Base-by-base conservation (phyloP, 1,140 invertebrate genomes). In the Vanessa tameamea region DNA sequence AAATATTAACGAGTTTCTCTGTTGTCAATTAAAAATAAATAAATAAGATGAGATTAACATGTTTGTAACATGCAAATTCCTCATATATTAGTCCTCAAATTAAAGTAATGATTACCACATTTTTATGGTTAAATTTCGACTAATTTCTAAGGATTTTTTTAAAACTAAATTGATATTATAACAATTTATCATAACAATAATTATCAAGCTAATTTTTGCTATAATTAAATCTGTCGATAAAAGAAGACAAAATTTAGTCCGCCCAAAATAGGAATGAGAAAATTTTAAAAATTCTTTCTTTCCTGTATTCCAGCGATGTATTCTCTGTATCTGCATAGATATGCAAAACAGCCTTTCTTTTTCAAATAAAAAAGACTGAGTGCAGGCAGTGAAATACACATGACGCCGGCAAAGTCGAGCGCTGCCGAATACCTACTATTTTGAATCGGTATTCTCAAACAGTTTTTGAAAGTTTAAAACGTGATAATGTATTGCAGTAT, bases 381-480 rank as follows among this genome's bases (percentile, higher is more conserved):
- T 69, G 67, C 67, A 69, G 67, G 67, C 67, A 69, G 67, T 69
- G 67, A 69, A 69, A 69, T 69, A 43, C 67, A 69, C 55, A 69
- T 59, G 67, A 59, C 55, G 67, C 67, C 67, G 55, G 53, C 43
- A 55, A 69, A 69, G 43, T 69, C 66, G 66, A 20, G 55, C 67
- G 20, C 37, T 59, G 31, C 67, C 20, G 61, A 69, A 69, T 57
- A 59, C 31, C 31, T 69, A 59, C 26, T 47, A 69, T 69, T 68
- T 69, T n/a, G 43, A 59, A 69, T 47, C n/a, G 66, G 53, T 47
- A 69, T 69, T 69, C 53, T 43, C 31, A 61, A 47, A 69, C 37
- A 26, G 23, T 26, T 59, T 59, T 59, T 59, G 23, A 26, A 59
- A 59, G 8, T 26, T n/a, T 53, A 16, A 53, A 53, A 53, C 15